Conservation (phyloP, 2,797 vertebrate species). For the Labroides dimidiatus region DNA sequence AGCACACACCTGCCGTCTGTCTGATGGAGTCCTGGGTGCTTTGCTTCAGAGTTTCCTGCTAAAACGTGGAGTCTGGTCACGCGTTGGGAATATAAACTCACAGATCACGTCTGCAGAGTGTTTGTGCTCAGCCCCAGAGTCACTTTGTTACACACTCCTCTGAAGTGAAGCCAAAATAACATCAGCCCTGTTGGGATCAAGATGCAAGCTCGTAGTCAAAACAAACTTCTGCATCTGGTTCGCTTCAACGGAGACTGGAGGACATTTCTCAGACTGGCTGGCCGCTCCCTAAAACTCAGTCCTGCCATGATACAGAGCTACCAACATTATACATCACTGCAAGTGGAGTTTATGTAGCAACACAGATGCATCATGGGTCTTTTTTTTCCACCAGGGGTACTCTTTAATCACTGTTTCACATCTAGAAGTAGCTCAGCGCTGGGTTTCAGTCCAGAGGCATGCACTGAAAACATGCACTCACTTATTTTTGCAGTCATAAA, state of each 20-base stretch:
- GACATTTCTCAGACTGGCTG: background rate
- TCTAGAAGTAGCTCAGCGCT: too few relatives aligned
- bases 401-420: too few relatives aligned
- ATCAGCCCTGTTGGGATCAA: background rate
- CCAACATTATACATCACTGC: too few relatives aligned
- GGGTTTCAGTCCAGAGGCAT: too few relatives aligned
- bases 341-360: too few relatives aligned
- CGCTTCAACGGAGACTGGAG: background rate
- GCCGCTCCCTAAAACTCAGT: background rate
- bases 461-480: too few relatives aligned
- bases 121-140: background rate
- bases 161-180: conserved; percentile 8
- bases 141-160: background rate
- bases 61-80: background rate
- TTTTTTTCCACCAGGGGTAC: too few relatives aligned
- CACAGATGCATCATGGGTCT: too few relatives aligned
- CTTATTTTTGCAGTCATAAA: too few relatives aligned
- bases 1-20: conserved; percentile 1
- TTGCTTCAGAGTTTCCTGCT: background rate
- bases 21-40: background rate
- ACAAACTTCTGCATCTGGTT: conserved; percentile 14
- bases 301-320: too few relatives aligned
- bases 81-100: background rate
- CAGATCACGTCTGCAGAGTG: background rate
- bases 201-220: conserved; percentile 3